Evolutionary conservation across 1,140 invertebrate species (phyloP).

Genomic region (Megathymus violae): DNA sequence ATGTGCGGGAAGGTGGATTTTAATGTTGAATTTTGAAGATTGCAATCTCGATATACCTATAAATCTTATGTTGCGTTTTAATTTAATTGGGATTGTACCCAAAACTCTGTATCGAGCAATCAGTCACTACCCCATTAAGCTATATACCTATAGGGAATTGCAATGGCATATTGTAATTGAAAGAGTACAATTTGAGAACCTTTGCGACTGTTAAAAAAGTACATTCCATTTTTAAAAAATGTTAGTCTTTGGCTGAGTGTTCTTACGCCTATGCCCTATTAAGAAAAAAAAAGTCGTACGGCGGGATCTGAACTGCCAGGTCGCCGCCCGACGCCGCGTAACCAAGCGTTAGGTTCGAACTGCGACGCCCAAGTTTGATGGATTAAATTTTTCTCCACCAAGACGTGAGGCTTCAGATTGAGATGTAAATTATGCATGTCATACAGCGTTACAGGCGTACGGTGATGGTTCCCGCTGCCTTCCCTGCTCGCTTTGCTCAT

Average conservation of each 20-base stretch:
- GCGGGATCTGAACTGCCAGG: too few species aligned
- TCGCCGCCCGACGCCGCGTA: neutral
- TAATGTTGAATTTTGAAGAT: constrained; percentile 52
- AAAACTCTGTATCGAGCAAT: too few species aligned
- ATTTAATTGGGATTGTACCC: constrained; percentile 2
- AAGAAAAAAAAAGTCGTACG: too few species aligned
- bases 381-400: constrained; percentile 38
- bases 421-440: constrained; percentile 50
- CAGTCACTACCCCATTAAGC: too few species aligned
- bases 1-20: constrained; percentile 48
- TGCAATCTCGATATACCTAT: constrained; percentile 34
- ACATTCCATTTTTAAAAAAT: too few species aligned
- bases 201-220: too few species aligned
- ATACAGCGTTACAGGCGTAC: constrained; percentile 48
- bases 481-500: constrained; percentile 1
- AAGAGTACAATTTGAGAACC: too few species aligned
- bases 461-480: constrained; percentile 16
- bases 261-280: too few species aligned
- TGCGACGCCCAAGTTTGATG: constrained; percentile 31
- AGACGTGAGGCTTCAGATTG: constrained; percentile 32
- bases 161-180: too few species aligned
- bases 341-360: constrained; percentile 17
- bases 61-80: constrained; percentile 33
- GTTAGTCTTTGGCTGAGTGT: too few species aligned
- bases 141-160: too few species aligned